Conservation (phyloP, 2,888 invertebrate genomes). For the Empis livida region DNA sequence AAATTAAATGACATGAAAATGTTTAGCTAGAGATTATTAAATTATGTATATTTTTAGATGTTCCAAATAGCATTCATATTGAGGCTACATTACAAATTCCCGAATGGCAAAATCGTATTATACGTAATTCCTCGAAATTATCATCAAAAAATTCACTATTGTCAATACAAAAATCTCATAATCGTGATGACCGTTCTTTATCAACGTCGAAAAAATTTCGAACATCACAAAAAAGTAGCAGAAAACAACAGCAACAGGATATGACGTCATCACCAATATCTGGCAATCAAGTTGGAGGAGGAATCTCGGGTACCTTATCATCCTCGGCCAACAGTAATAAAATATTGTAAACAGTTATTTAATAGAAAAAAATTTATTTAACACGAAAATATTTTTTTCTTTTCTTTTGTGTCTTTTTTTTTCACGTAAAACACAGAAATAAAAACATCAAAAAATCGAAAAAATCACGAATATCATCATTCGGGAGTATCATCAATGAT, state of each 20-base stretch:
- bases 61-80: slow-evolving; percentile 51
- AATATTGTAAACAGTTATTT: slow-evolving; percentile 36
- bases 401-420: slow-evolving; percentile 16
- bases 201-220: slow-evolving; percentile 1
- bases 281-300: slow-evolving; percentile 14
- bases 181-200: slow-evolving; percentile 36
- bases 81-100: slow-evolving; percentile 59
- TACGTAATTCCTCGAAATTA: slow-evolving; percentile 26
- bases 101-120: slow-evolving; percentile 58
- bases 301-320: slow-evolving; percentile 19
- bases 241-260: slow-evolving; percentile 8
- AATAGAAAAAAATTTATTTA: slow-evolving; percentile 36
- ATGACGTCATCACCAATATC: slow-evolving; percentile 6
- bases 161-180: background rate
- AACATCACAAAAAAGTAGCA: slow-evolving; percentile 2
- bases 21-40: too few species aligned
- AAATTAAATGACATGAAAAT: too few species aligned
- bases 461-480: slow-evolving; percentile 19
- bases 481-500: slow-evolving; percentile 20
- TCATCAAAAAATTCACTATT: background rate
- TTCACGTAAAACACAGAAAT: background rate
- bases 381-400: slow-evolving; percentile 35
- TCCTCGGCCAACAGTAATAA: slow-evolving; percentile 37
- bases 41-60: slow-evolving; percentile 41
- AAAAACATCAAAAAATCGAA: slow-evolving; percentile 7